phyloP scores from a whole-genome alignment of 2,113 vertebrate genomes.

The Cygnus atratus region DNA sequence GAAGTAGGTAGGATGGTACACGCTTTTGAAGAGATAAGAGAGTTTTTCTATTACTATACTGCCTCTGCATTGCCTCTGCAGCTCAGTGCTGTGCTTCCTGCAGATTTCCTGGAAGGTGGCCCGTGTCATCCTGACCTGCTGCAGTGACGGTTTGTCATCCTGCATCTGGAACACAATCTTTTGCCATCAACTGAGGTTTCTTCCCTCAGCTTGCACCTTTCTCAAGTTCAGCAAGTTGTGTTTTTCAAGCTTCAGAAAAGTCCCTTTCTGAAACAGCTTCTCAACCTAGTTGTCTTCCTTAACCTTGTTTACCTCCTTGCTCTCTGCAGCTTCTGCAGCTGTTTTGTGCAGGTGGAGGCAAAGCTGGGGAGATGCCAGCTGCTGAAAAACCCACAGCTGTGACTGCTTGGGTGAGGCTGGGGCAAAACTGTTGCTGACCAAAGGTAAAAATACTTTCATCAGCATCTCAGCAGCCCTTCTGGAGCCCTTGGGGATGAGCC shows the following conservation, averaged over 20 bases:
- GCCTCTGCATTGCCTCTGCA: not conserved
- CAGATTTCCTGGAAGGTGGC: constrained; percentile 14
- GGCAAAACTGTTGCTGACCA: not conserved
- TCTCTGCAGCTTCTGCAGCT: not conserved
- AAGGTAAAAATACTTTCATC: not conserved
- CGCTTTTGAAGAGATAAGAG: constrained; percentile 12
- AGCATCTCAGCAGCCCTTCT: not conserved
- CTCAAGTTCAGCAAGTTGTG: not conserved
- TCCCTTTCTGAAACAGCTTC: not conserved
- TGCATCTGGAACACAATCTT: not conserved
- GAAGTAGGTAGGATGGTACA: not conserved
- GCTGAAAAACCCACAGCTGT: not conserved
- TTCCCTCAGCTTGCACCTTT: not conserved
- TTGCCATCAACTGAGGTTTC: not conserved
- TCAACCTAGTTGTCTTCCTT: not conserved
- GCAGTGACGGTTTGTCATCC: not conserved
- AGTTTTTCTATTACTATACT: constrained; percentile 3
- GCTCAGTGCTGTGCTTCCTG: not conserved
- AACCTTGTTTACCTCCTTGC: not conserved
- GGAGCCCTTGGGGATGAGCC: not conserved
- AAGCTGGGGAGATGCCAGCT: not conserved
- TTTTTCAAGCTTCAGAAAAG: not conserved
- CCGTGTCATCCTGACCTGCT: constrained; percentile 1
- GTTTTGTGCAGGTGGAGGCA: not conserved
- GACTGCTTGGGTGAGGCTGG: not conserved